Evolutionary conservation across 1,140 invertebrate genomes (phyloP).

Genomic region (Drosophila burlai): DNA sequence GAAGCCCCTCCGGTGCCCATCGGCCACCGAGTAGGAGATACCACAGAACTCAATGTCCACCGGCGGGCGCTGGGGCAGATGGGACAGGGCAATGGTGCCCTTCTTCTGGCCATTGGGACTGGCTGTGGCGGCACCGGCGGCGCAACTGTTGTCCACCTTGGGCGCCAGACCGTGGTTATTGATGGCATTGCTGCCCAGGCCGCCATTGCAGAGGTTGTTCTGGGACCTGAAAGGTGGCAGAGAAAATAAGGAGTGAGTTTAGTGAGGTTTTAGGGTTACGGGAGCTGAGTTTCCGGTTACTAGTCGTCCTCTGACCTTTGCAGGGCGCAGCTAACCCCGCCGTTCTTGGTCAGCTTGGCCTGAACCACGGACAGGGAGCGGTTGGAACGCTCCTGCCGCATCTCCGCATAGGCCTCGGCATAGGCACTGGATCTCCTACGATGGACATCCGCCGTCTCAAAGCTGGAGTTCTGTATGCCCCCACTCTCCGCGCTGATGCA

Average conservation of each 20-base stretch:
- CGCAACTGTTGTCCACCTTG: slow-evolving; percentile 88
- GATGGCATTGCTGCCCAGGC: slow-evolving; percentile 86
- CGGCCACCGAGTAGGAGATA: slow-evolving; percentile 93
- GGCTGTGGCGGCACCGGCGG: slow-evolving; percentile 85
- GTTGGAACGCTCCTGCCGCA: slow-evolving; percentile 35
- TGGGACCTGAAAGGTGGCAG: slow-evolving; percentile 87
- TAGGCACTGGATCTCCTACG: slow-evolving; percentile 48
- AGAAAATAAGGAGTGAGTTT: not conserved
- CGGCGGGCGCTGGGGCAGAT: slow-evolving; percentile 92
- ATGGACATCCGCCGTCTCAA: slow-evolving; percentile 16
- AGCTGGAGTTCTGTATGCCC: slow-evolving; percentile 55
- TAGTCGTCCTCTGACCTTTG: slow-evolving; percentile 22
- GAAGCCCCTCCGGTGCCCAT: slow-evolving; percentile 91
- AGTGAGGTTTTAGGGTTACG: not conserved
- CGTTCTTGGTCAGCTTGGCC: slow-evolving; percentile 74
- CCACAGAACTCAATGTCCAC: slow-evolving; percentile 95
- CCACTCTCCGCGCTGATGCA: slow-evolving; percentile 46
- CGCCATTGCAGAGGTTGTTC: slow-evolving; percentile 90
- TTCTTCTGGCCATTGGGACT: slow-evolving; percentile 87
- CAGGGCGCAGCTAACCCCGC: slow-evolving; percentile 67
- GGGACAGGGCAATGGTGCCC: slow-evolving; percentile 89
- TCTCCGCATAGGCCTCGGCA: slow-evolving; percentile 50
- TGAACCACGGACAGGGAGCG: slow-evolving; percentile 69
- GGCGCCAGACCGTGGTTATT: slow-evolving; percentile 86
- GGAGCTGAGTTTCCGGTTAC: not conserved